Conservation (phyloP, 2,113 vertebrate species). For the Caloenas nicobarica region DNA sequence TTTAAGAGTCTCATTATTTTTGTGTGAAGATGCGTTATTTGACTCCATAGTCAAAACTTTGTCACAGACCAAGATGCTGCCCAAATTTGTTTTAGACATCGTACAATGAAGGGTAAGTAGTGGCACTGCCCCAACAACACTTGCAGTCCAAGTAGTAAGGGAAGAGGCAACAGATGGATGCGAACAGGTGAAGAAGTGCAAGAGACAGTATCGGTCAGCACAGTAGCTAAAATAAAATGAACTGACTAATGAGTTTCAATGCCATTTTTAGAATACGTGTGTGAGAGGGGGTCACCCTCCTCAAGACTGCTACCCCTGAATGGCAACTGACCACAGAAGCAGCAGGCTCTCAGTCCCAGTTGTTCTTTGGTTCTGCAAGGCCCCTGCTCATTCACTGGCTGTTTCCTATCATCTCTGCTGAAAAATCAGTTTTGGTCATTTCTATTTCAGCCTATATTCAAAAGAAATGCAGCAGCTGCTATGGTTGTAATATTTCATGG, state of each 20-base stretch:
- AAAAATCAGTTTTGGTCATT: neutral
- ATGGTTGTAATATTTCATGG: neutral
- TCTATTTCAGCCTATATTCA: neutral
- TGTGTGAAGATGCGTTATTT: neutral
- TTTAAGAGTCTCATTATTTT: neutral
- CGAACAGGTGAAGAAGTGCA: neutral
- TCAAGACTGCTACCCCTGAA: neutral
- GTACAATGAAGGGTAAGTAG: neutral
- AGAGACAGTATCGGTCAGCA: neutral
- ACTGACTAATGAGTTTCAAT: neutral
- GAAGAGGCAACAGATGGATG: neutral
- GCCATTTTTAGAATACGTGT: neutral
- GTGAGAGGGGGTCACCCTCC: neutral
- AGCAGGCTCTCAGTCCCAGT: neutral
- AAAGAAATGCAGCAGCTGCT: neutral
- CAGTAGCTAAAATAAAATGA: neutral
- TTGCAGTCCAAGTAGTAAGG: neutral
- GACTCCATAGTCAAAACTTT: neutral
- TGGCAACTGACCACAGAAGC: neutral
- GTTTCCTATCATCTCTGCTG: neutral
- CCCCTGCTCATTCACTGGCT: neutral
- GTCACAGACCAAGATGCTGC: neutral
- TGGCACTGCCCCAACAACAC: neutral
- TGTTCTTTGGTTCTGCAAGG: neutral
- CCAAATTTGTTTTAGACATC: neutral